Conservation (phyloP, 2,797 vertebrate genomes). For the Lagocephalus sceleratus region DNA sequence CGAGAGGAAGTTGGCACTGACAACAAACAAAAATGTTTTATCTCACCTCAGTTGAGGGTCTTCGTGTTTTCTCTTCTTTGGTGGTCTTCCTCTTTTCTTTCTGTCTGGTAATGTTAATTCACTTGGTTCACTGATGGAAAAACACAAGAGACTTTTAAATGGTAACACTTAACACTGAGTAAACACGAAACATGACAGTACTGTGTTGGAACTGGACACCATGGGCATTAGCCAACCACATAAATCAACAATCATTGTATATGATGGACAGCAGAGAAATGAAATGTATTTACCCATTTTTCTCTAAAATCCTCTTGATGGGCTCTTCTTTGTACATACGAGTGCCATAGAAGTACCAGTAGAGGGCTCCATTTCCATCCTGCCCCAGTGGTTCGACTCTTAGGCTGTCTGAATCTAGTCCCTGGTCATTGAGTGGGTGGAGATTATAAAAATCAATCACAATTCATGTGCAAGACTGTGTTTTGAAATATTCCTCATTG, state of each 20-base stretch:
- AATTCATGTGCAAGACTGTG: slow-evolving; percentile 22
- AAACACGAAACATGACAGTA: slow-evolving; percentile 21
- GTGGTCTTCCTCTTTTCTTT: slow-evolving; percentile 90
- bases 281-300: slow-evolving; percentile 71
- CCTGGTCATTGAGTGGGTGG: slow-evolving; percentile 68
- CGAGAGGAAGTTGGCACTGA: not conserved
- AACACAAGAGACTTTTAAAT: slow-evolving; percentile 13
- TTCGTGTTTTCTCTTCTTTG: slow-evolving; percentile 87
- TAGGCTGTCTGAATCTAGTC: slow-evolving; percentile 92
- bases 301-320: slow-evolving; percentile 46
- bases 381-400: slow-evolving; percentile 94
- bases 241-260: no score
- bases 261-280: not conserved
- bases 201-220: not conserved
- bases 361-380: slow-evolving; percentile 90
- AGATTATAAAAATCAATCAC: slow-evolving; percentile 16
- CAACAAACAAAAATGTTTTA: slow-evolving; percentile 6
- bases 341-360: slow-evolving; percentile 99
- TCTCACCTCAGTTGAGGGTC: slow-evolving; percentile 77
- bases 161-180: slow-evolving; percentile 18
- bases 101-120: slow-evolving; percentile 67
- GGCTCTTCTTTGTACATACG: slow-evolving; percentile 97
- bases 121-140: slow-evolving; percentile 52
- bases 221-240: not conserved
- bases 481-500: slow-evolving; percentile 17